These are phyloP conservation scores for Semnornis frantzii DNA, from an alignment of 2,113 vertebrate genomes.

Conservation along the genomic window DNA sequence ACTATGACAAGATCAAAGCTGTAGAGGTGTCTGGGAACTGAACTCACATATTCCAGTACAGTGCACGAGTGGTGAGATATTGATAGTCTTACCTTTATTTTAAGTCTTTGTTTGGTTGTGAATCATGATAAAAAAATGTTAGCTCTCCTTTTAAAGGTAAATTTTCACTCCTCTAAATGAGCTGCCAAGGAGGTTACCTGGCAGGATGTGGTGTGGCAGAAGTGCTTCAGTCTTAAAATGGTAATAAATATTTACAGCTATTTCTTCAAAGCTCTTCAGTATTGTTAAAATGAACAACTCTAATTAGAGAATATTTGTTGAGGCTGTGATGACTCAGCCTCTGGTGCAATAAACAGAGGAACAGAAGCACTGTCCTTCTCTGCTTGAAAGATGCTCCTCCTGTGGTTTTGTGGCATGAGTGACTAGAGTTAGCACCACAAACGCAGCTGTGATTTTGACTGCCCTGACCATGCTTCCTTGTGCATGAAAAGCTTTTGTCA, in stretches of 20 bases:
- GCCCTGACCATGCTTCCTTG: neutral
- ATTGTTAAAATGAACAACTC: conserved; percentile 28
- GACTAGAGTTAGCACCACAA: neutral
- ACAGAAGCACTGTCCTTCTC: neutral
- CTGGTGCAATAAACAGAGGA: neutral
- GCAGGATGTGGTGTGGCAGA: neutral
- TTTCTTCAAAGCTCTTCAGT: neutral
- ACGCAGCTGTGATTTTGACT: conserved; percentile 6
- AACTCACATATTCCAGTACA: neutral
- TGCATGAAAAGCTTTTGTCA: neutral
- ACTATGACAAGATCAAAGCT: neutral
- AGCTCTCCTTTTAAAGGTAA: neutral
- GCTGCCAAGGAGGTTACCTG: neutral
- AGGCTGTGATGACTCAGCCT: neutral
- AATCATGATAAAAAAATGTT: neutral
- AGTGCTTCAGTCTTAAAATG: neutral
- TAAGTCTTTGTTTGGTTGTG: neutral
- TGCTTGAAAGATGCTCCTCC: neutral
- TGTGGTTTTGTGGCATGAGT: neutral
- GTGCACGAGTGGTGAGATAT: neutral
- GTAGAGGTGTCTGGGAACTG: neutral
- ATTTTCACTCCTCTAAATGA: neutral
- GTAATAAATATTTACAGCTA: conserved; percentile 45
- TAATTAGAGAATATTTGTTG: conserved; percentile 30
- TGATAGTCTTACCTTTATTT: neutral